Percentiles rank a stretch among this genome's conserved stretches.
phyloP scores from a whole-genome alignment of 2,797 vertebrate species.

The Rhynchotus rufescens region DNA sequence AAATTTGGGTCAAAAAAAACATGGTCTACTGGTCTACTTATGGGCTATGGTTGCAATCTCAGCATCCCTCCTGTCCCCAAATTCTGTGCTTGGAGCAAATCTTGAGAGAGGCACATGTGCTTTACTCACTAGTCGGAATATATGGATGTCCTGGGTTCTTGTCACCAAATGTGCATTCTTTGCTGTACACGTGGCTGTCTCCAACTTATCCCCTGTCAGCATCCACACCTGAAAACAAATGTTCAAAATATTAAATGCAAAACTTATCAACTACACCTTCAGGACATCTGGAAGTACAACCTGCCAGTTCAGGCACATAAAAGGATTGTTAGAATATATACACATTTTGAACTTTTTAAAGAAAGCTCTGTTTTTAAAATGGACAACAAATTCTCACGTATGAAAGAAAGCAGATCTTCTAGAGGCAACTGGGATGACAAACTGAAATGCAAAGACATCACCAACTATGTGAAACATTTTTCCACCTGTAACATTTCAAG shows the following conservation, averaged over 20 bases:
- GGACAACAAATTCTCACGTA: background rate
- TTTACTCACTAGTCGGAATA: slow-evolving; percentile 91
- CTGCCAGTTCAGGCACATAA: background rate
- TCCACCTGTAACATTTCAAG: slow-evolving; percentile 41
- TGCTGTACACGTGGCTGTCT: slow-evolving; percentile 96
- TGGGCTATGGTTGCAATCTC: background rate
- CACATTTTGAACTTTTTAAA: background rate
- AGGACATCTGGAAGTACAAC: background rate
- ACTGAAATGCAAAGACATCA: background rate
- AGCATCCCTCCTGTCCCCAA: background rate
- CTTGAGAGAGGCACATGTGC: background rate
- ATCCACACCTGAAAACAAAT: slow-evolving; percentile 91
- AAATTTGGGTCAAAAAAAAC: background rate
- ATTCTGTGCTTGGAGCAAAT: background rate
- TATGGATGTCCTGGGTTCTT: slow-evolving; percentile 95
- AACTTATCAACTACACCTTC: background rate
- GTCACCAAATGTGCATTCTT: slow-evolving; percentile 98
- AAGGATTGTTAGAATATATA: background rate
- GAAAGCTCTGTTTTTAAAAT: background rate
- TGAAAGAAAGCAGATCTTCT: background rate
- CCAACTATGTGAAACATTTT: background rate
- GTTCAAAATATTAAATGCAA: background rate
- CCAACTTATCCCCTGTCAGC: slow-evolving; percentile 97
- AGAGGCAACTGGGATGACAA: background rate
- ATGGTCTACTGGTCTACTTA: background rate